These are phyloP conservation scores for Etheostoma cragini DNA, from an alignment of 2,113 vertebrate species.

Conservation along the genomic window DNA sequence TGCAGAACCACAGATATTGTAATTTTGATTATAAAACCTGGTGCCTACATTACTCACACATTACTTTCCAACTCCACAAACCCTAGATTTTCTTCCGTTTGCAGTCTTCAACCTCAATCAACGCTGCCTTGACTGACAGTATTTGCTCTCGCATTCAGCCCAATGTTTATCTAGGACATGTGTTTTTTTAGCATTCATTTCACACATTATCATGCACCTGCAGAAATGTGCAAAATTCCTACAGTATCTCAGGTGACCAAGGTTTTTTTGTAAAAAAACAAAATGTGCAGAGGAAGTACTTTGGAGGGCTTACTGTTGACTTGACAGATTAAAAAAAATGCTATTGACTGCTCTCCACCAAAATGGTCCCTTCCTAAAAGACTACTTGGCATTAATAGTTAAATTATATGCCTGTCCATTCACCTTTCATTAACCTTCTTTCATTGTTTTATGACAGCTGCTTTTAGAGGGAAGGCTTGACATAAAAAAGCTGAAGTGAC, in stretches of 20 bases:
- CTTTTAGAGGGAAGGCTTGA: constrained; percentile 13
- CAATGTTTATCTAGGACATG: not conserved
- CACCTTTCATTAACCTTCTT: constrained; percentile 71
- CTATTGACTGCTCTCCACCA: constrained; percentile 48
- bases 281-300: constrained; percentile 29
- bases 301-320: constrained; percentile 31
- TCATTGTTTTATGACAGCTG: constrained; percentile 60
- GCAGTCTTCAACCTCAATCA: not conserved
- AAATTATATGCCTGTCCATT: constrained; percentile 52
- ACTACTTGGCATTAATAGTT: constrained; percentile 52
- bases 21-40: not conserved
- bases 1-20: not conserved
- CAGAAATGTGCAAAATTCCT: not conserved
- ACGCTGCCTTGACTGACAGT: not conserved
- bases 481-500: constrained; percentile 50
- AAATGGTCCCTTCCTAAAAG: constrained; percentile 58
- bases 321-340: constrained; percentile 56
- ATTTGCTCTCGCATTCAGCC: not conserved
- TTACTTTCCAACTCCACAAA: not conserved
- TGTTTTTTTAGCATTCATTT: not conserved
- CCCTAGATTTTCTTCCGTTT: not conserved
- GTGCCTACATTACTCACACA: not conserved
- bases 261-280: constrained; percentile 7
- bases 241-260: constrained; percentile 4
- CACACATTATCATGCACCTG: not conserved